Conservation (phyloP, 2,797 vertebrate species). For the Tolypeutes matacus region DNA sequence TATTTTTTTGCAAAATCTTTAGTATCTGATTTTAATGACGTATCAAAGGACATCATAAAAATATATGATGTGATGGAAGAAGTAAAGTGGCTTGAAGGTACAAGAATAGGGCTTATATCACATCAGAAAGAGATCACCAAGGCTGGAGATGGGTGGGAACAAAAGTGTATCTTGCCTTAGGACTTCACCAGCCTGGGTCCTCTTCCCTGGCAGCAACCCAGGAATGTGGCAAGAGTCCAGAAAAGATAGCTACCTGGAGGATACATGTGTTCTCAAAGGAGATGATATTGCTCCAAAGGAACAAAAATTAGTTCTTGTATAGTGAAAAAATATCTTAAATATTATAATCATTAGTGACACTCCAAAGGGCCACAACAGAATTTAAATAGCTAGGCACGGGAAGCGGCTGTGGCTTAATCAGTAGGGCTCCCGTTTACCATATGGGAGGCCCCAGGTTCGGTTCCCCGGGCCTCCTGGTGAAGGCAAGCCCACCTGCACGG, state of each 20-base stretch:
- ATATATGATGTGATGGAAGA: neutral
- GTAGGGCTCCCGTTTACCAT: too few relatives aligned
- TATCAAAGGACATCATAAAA: neutral
- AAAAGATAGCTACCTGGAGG: neutral
- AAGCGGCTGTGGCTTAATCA: too few relatives aligned
- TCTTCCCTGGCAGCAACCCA: neutral
- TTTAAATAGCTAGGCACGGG: neutral
- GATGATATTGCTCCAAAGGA: neutral
- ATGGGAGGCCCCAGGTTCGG: too few relatives aligned
- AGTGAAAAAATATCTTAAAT: neutral
- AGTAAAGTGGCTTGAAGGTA: neutral
- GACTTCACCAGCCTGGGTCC: neutral
- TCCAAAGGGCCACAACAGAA: neutral
- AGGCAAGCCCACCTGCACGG: too few relatives aligned
- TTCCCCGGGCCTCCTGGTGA: too few relatives aligned
- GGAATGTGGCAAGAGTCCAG: neutral
- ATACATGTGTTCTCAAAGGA: neutral
- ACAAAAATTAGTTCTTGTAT: neutral
- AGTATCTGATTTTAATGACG: neutral
- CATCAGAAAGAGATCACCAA: neutral
- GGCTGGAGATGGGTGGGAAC: neutral
- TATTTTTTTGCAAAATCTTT: neutral
- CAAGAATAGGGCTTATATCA: neutral
- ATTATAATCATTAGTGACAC: neutral
- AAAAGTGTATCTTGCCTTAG: neutral